A percentile compares a stretch with the other conserved stretches of the same genome.
Conservation (phyloP, 2,113 vertebrate species). For the Bombycilla garrulus region DNA sequence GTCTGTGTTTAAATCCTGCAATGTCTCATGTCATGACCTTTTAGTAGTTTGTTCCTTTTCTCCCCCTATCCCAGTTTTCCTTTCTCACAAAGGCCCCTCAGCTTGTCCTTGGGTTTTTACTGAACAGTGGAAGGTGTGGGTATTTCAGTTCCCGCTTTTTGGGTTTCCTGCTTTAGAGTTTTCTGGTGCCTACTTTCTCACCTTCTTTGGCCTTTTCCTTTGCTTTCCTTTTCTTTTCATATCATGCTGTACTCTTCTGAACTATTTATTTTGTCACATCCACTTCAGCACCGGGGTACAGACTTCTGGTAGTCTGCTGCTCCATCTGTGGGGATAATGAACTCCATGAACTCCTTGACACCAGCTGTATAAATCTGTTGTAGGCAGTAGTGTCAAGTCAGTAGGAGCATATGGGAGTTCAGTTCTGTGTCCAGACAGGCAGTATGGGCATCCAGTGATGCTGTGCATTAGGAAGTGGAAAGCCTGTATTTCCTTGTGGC, state of each 20-base stretch:
- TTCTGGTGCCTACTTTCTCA: not conserved
- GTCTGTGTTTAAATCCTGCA: conserved; percentile 56
- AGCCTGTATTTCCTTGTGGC: not conserved
- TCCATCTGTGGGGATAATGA: not conserved
- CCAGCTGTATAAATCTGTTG: conserved; percentile 1
- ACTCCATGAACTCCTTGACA: conserved; percentile 23
- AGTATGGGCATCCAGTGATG: not conserved
- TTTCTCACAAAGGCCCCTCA: not conserved
- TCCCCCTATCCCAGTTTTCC: not conserved
- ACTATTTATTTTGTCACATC: not conserved
- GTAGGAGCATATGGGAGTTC: not conserved
- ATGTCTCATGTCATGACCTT: conserved; percentile 37
- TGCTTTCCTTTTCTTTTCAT: not conserved
- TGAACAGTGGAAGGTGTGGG: not conserved
- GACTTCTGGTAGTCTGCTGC: not conserved
- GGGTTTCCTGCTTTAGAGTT: not conserved
- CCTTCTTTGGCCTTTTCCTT: not conserved
- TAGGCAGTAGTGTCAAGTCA: not conserved
- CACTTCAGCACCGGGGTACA: not conserved
- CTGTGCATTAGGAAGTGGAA: not conserved
- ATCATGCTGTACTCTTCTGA: not conserved
- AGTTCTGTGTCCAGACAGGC: not conserved
- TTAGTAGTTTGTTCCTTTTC: conserved; percentile 28
- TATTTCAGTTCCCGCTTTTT: not conserved
- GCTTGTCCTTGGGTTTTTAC: not conserved